Percentiles rank a stretch among this genome's conserved stretches.
Conservation (phyloP, 1,140 invertebrate genomes). For the Archivesica marissinica region DNA sequence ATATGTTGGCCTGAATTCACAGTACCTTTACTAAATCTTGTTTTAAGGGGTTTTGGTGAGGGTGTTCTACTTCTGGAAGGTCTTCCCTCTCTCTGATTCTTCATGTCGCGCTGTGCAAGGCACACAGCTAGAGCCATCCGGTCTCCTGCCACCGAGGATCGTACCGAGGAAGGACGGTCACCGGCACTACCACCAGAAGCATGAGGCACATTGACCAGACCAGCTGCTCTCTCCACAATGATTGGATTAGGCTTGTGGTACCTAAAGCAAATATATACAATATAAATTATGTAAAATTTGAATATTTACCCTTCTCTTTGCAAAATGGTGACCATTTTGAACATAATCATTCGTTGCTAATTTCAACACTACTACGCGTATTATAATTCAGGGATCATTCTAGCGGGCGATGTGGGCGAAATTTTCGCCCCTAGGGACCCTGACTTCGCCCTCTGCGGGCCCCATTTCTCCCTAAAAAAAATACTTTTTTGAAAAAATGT, state of each 20-base stretch:
- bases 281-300: too few relatives aligned
- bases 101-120: conserved; percentile 52
- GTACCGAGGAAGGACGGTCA: not conserved
- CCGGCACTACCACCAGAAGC: not conserved
- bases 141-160: conserved; percentile 31
- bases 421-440: too few relatives aligned
- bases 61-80: conserved; percentile 20
- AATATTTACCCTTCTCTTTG: too few relatives aligned
- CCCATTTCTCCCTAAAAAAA: too few relatives aligned
- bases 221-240: conserved; percentile 56
- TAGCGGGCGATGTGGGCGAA: too few relatives aligned
- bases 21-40: conserved; percentile 42
- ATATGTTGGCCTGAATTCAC: not conserved
- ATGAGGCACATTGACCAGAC: not conserved
- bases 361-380: too few relatives aligned
- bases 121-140: conserved; percentile 53
- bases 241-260: conserved; percentile 55
- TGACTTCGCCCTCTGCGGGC: too few relatives aligned
- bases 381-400: too few relatives aligned
- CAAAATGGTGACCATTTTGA: too few relatives aligned
- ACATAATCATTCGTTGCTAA: too few relatives aligned
- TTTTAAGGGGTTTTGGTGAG: conserved; percentile 30
- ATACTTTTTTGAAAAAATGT: too few relatives aligned
- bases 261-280: conserved; percentile 33
- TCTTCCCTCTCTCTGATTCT: conserved; percentile 26